These are phyloP conservation scores for Rhadina sibilatrix DNA, from an alignment of 2,113 vertebrate species.

Conservation along the genomic window DNA sequence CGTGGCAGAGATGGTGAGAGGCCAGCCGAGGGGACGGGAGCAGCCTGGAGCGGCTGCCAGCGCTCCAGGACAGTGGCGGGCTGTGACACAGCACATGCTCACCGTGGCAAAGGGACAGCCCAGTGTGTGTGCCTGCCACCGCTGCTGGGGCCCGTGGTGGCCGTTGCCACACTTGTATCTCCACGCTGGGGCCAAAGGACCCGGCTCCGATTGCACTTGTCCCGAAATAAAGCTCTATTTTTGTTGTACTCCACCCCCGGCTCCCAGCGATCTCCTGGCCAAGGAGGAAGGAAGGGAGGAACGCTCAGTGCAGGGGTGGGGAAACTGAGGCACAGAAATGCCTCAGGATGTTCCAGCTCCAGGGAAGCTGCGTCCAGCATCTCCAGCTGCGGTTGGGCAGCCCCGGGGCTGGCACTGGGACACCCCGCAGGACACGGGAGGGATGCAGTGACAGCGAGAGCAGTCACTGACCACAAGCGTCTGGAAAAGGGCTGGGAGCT, in stretches of 20 bases:
- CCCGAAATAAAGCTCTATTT: conserved; percentile 67
- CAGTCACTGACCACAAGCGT: neutral
- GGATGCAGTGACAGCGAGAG: neutral
- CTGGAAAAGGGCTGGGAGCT: neutral
- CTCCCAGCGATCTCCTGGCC: neutral
- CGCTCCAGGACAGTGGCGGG: fast-evolving
- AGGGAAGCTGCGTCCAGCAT: fast-evolving
- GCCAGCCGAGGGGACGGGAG: fast-evolving
- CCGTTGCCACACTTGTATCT: fast-evolving
- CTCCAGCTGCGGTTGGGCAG: fast-evolving
- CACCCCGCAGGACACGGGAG: fast-evolving
- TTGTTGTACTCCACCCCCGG: neutral
- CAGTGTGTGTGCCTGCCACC: fast-evolving
- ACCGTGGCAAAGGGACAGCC: neutral
- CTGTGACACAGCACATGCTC: neutral
- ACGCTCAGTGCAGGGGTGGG: neutral
- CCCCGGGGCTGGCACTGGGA: neutral
- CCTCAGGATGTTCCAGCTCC: neutral
- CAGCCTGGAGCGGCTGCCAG: neutral
- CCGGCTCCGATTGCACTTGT: conserved; percentile 6
- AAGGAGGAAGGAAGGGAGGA: neutral
- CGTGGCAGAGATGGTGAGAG: neutral
- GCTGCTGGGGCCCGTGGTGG: fast-evolving
- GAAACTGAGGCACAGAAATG: neutral
- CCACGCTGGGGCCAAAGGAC: fast-evolving